Percentiles rank a stretch among this genome's conserved stretches.
These are phyloP conservation scores for Mallotus villosus DNA, from an alignment of 2,797 vertebrate species.

Conservation along the genomic window DNA sequence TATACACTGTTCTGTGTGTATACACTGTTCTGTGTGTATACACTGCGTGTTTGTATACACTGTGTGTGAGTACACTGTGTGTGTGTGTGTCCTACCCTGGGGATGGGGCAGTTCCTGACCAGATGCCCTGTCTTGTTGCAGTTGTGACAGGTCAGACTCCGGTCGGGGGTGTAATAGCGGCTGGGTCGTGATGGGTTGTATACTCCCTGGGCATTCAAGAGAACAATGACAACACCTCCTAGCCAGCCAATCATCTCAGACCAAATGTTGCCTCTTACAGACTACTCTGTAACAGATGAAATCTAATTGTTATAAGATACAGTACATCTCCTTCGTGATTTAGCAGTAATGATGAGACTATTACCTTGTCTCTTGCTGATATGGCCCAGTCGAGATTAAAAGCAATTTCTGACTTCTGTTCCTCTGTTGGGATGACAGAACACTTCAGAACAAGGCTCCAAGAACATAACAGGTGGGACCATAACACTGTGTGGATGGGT, in stretches of 20 bases:
- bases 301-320: not conserved
- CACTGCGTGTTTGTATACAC: not conserved
- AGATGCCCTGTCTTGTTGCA: slow-evolving; percentile 61
- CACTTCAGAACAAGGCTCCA: not conserved
- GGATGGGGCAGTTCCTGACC: slow-evolving; percentile 53
- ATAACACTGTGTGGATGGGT: too few relatives aligned
- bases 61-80: slow-evolving; percentile 8
- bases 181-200: slow-evolving; percentile 8
- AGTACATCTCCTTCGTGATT: not conserved
- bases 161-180: slow-evolving; percentile 44
- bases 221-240: not conserved
- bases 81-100: slow-evolving; percentile 47
- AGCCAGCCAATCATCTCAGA: slow-evolving; percentile 1
- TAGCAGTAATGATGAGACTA: not conserved
- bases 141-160: slow-evolving; percentile 45
- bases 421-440: slow-evolving; percentile 37
- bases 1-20: not conserved
- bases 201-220: slow-evolving; percentile 23
- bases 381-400: slow-evolving; percentile 50
- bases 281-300: not conserved
- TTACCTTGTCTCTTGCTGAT: slow-evolving; percentile 66
- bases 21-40: not conserved
- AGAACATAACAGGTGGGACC: not conserved
- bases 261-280: not conserved
- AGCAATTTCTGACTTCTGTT: slow-evolving; percentile 12